Conservation (phyloP, 2,113 vertebrate genomes). For the Oreocharis arfaki region DNA sequence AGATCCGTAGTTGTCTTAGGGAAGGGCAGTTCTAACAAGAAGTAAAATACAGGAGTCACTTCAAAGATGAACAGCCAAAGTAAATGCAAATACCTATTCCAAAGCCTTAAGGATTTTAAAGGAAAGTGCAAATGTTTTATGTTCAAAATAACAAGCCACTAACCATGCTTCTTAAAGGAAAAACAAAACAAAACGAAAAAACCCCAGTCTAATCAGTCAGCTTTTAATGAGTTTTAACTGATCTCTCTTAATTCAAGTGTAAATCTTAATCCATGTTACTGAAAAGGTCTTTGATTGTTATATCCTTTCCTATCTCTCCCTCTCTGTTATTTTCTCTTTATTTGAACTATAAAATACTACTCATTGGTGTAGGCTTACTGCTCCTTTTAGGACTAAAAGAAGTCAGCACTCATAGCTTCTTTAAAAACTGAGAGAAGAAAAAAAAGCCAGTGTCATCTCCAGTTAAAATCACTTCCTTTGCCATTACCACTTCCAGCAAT, state of each 20-base stretch:
- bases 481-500: neutral
- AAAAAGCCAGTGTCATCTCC: neutral
- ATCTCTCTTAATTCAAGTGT: neutral
- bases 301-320: neutral
- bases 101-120: neutral
- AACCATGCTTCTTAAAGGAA: neutral
- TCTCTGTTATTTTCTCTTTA: neutral
- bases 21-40: neutral
- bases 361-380: neutral
- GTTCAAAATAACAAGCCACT: neutral
- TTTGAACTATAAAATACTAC: neutral
- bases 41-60: neutral
- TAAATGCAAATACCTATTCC: neutral
- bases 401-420: neutral
- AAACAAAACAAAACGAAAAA: no score
- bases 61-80: neutral
- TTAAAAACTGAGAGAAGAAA: neutral
- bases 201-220: neutral
- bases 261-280: neutral
- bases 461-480: neutral
- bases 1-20: neutral
- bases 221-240: neutral
- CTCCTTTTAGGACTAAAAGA: neutral
- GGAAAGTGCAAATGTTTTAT: neutral
- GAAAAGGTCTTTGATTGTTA: neutral